Conservation (phyloP, 2,888 invertebrate genomes). For the Epinotia ramella region DNA sequence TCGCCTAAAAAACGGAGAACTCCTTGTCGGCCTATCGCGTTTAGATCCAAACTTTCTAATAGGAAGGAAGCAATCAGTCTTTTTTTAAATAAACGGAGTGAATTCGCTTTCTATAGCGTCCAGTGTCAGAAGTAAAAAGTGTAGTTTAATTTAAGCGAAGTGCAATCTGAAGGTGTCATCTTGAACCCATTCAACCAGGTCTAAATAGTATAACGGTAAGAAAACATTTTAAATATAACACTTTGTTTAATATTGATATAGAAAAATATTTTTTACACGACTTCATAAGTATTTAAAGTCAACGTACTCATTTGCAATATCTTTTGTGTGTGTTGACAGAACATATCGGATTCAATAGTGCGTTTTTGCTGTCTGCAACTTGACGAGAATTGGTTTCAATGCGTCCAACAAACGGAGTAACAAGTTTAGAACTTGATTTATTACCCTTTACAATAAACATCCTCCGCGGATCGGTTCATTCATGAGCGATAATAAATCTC, state of each 20-base stretch:
- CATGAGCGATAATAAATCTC: conserved; percentile 56
- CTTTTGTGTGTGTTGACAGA: conserved; percentile 17
- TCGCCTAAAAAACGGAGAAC: conserved; percentile 47
- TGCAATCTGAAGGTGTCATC: conserved; percentile 47
- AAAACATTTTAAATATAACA: neutral
- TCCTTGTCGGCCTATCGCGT: conserved; percentile 49
- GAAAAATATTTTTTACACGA: neutral
- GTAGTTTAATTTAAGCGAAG: conserved; percentile 51
- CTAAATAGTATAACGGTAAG: conserved; percentile 8
- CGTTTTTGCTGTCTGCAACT: conserved; percentile 44
- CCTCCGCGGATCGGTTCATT: conserved; percentile 52
- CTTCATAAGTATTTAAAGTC: neutral
- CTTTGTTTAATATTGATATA: neutral
- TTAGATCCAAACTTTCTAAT: conserved; percentile 59
- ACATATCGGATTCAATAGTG: conserved; percentile 39
- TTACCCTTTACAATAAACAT: conserved; percentile 54
- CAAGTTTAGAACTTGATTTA: conserved; percentile 57
- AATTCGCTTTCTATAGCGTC: conserved; percentile 57
- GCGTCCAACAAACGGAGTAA: conserved; percentile 52
- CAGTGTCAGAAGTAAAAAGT: conserved; percentile 50
- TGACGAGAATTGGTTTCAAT: conserved; percentile 49
- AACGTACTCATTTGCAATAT: neutral
- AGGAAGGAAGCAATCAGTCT: conserved; percentile 63
- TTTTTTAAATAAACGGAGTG: conserved; percentile 48
- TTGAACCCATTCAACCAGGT: conserved; percentile 22